Evolutionary conservation across 2,797 vertebrate genomes (phyloP).

Genomic region (Sylvia borin): DNA sequence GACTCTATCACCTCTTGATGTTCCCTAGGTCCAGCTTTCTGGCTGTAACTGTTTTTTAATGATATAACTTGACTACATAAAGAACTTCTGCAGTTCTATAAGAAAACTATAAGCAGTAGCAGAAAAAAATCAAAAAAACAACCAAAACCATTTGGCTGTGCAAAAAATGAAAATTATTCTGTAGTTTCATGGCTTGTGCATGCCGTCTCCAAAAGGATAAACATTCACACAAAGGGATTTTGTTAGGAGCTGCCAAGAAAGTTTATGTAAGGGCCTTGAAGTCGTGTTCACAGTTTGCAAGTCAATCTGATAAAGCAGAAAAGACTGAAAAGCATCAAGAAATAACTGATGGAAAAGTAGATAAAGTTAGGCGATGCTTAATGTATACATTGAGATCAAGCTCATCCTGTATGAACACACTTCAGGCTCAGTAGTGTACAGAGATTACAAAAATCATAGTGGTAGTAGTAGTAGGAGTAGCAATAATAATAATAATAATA

Average conservation of each 20-base stretch:
- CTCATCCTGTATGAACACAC: neutral
- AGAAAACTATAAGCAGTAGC: neutral
- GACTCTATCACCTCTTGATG: neutral
- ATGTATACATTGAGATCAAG: neutral
- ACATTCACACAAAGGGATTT: neutral
- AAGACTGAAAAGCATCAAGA: neutral
- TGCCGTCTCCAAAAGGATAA: neutral
- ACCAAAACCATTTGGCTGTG: neutral
- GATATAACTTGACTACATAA: neutral
- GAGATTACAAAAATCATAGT: neutral
- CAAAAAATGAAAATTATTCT: neutral
- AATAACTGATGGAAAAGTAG: neutral
- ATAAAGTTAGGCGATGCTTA: neutral
- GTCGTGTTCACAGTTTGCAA: neutral
- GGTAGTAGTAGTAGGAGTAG: neutral
- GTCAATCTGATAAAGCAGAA: neutral
- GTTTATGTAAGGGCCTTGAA: constrained; percentile 9
- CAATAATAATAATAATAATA: neutral
- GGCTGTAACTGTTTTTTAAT: neutral
- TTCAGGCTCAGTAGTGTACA: neutral
- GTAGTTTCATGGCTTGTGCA: neutral
- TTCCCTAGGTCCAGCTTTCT: neutral
- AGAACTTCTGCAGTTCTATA: neutral
- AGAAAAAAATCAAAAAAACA: neutral
- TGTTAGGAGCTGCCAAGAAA: neutral